Base-by-base conservation (phyloP, 2,888 invertebrate genomes). In the Linnaemya vulpina region DNA sequence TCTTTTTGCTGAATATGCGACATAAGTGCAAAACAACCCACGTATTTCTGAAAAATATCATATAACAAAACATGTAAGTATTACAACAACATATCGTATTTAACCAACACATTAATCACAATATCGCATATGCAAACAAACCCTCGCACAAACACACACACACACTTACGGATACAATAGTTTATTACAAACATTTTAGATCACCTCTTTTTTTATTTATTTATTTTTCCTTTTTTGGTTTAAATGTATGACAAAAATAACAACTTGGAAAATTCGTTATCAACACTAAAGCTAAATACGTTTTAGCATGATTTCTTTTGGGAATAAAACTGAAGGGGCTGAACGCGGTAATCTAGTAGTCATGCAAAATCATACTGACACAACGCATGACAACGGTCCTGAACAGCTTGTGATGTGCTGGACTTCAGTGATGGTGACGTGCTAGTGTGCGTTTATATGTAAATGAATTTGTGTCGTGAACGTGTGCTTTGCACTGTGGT, bases 261-360 rank as follows among this genome's bases (percentile, higher is more conserved):
- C 46, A 25, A 49, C 0, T 13, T 11, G 49, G 67, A 80, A 84
- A 84, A 74, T 51, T 70, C 30, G 63, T 82, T 82, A 81, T 85
- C 82, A 82, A 82, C 84, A 75, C 78, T 83, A 86, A 86, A 83
- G 84, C 86, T 87, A 86, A 87, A 87, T 89, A 90, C 89, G 90
- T 91, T 91, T 91, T 90, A 91, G 90, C 90, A 90, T 91, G 91
- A 91, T 91, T 91, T 91, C 90, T 91, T 90, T 83, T 68, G 90
- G 90, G 90, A 91, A 90, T 90, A 88, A 89, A 80, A 71, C 25
- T 49, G 67, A 86, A 86, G 82, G 79, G 76, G 78, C 77, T 78
- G 73, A 78, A 85, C 35, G 51, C 13, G 2, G 25, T 46, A 22
- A 67, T 40, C 20, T 35, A 22, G 1, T 20, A 11, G 7, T 70